phyloP scores from a whole-genome alignment of 2,113 vertebrate species.

The Chaenocephalus aceratus region DNA sequence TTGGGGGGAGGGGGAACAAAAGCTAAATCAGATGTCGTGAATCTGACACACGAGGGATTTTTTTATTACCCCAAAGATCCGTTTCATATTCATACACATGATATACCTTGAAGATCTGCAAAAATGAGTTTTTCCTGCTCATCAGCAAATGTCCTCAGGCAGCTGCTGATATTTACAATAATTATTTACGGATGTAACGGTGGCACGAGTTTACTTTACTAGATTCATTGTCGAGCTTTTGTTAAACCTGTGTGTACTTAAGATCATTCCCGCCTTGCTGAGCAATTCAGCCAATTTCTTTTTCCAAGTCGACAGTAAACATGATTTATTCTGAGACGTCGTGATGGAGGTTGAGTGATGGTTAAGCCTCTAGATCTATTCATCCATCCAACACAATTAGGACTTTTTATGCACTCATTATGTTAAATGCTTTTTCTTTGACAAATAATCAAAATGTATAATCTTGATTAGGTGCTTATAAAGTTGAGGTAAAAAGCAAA shows the following conservation, averaged over 20 bases:
- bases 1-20: not conserved
- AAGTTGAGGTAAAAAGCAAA: not conserved
- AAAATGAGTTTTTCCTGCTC: not conserved
- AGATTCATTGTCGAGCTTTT: not conserved
- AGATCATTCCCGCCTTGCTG: not conserved
- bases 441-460: not conserved
- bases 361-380: not conserved
- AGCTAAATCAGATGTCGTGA: not conserved
- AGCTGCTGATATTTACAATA: slow-evolving; percentile 2
- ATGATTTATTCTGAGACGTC: not conserved
- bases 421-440: not conserved
- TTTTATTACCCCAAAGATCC: too few relatives aligned
- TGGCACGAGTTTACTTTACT: not conserved
- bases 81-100: slow-evolving; percentile 2
- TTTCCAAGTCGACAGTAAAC: not conserved
- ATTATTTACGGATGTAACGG: not conserved
- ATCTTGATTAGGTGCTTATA: not conserved
- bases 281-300: too few relatives aligned
- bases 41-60: not conserved
- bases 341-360: not conserved
- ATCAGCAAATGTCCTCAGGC: not conserved
- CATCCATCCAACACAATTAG: not conserved
- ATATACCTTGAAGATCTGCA: not conserved
- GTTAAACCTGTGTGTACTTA: not conserved
- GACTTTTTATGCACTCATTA: not conserved